A percentile compares a stretch with the other conserved stretches of the same genome.
Conservation (phyloP, 2,113 vertebrate species). For the Lepus europaeus region DNA sequence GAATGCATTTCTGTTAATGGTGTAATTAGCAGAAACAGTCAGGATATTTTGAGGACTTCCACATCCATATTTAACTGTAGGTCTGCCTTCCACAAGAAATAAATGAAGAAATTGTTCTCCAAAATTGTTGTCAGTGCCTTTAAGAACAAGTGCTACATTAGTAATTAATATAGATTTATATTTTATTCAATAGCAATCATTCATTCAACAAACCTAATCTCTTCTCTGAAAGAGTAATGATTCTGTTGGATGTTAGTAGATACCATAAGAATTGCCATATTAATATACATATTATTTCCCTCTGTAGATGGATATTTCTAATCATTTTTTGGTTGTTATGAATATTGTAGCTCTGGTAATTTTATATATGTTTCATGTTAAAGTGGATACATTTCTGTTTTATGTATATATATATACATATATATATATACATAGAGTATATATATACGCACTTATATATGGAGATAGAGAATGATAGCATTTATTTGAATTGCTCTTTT, state of each 20-base stretch:
- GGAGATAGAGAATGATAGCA: too few species aligned
- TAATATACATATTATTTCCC: neutral
- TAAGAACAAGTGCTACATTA: constrained; percentile 78
- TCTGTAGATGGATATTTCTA: neutral
- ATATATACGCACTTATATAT: too few species aligned
- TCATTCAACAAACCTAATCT: neutral
- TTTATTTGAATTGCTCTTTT: neutral
- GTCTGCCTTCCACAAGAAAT: constrained; percentile 91
- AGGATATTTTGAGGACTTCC: constrained; percentile 86
- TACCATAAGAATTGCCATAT: neutral
- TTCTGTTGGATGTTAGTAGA: neutral
- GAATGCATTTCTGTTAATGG: constrained; percentile 85
- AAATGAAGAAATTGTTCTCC: constrained; percentile 91
- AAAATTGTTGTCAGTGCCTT: constrained; percentile 89
- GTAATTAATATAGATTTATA: constrained; percentile 9
- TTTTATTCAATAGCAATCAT: constrained; percentile 26
- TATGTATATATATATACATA: neutral
- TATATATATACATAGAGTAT: too few species aligned
- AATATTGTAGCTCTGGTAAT: neutral
- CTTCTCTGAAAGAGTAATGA: neutral
- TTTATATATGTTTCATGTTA: neutral
- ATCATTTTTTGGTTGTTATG: neutral
- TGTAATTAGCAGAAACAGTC: constrained; percentile 84
- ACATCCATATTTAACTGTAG: constrained; percentile 88
- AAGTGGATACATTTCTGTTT: neutral